Evolutionary conservation across 2,113 vertebrate species (phyloP).

Genomic region (Lepus americanus): DNA sequence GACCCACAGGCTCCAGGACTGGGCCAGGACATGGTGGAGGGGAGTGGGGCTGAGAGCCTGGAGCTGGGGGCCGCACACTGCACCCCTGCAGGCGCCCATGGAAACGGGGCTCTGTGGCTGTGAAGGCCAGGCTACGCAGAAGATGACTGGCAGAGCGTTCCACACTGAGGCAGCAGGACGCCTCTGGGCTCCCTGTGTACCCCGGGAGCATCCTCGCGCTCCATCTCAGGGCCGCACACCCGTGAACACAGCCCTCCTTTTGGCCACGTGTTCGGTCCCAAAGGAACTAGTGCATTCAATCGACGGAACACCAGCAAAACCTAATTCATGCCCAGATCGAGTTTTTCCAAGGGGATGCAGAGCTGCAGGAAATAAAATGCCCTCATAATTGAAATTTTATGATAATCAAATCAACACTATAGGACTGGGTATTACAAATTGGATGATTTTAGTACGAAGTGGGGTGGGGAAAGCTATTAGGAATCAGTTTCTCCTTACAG

Average conservation of each 20-base stretch:
- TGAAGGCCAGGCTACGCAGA: background rate
- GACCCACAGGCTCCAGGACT: background rate
- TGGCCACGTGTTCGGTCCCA: slow-evolving; percentile 51
- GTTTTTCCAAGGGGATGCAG: slow-evolving; percentile 64
- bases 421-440: background rate
- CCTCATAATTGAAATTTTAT: slow-evolving; percentile 36
- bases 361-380: slow-evolving; percentile 64
- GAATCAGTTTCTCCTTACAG: slow-evolving; percentile 13
- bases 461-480: background rate
- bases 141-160: background rate
- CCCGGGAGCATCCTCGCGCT: fast-evolving
- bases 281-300: slow-evolving; percentile 55
- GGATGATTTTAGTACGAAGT: background rate
- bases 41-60: too few species aligned
- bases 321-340: slow-evolving; percentile 54
- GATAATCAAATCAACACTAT: slow-evolving; percentile 27
- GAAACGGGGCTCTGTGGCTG: background rate
- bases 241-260: background rate
- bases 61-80: background rate
- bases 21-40: fast-evolving
- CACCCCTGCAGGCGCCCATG: background rate
- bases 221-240: background rate
- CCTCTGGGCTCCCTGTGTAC: background rate
- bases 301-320: slow-evolving; percentile 51
- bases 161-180: background rate